These are phyloP conservation scores for Stenoptilia bipunctidactyla DNA, from an alignment of 2,888 invertebrate species.

Conservation along the genomic window DNA sequence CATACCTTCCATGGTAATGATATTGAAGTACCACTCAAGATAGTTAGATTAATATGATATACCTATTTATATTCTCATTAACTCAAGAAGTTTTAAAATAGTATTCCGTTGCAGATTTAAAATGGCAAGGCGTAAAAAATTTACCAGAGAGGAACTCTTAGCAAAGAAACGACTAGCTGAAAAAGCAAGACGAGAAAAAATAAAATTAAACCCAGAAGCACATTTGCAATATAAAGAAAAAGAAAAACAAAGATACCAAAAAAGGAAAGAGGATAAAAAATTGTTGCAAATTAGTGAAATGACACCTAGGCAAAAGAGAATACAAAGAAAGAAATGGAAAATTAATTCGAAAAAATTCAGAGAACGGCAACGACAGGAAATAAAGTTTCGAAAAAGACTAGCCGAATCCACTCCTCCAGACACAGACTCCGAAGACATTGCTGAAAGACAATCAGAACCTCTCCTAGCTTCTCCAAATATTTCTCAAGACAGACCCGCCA, in stretches of 20 bases:
- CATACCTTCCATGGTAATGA: too few species aligned
- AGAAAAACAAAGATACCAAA: conserved; percentile 11
- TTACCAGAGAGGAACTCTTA: conserved; percentile 11
- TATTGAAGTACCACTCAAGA: too few species aligned
- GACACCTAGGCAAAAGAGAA: conserved; percentile 12
- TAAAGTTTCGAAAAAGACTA: conserved; percentile 13
- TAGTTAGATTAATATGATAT: too few species aligned
- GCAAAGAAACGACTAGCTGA: conserved; percentile 16
- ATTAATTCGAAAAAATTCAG: conserved; percentile 14
- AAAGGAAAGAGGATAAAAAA: conserved; percentile 13
- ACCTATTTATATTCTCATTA: too few species aligned
- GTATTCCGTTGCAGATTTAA: too few species aligned
- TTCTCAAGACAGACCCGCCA: conserved; percentile 5
- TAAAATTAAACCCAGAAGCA: conserved; percentile 17
- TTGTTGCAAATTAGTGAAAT: background rate
- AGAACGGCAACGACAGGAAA: conserved; percentile 13
- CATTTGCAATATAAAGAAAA: conserved; percentile 15
- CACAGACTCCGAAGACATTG: conserved; percentile 14
- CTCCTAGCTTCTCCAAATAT: conserved; percentile 4
- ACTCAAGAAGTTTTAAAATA: too few species aligned
- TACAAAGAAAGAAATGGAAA: conserved; percentile 7
- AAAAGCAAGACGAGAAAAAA: conserved; percentile 16
- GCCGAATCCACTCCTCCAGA: conserved; percentile 14
- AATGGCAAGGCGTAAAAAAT: too few species aligned
- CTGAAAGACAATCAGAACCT: too few species aligned